Conservation (phyloP, 2,113 vertebrate genomes). For the Pheucticus melanocephalus region DNA sequence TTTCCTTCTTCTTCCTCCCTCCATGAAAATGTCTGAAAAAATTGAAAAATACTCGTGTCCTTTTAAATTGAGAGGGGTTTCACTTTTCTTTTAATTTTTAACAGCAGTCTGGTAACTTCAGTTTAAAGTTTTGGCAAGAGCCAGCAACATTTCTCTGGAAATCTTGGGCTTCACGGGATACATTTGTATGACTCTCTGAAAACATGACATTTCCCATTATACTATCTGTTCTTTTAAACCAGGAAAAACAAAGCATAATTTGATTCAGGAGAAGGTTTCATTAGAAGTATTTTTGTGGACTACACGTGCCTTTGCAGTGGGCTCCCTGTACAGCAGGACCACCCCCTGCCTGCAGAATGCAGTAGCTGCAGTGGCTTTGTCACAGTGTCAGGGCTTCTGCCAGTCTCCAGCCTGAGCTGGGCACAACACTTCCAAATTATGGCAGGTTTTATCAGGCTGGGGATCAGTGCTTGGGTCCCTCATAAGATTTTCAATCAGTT, state of each 20-base stretch:
- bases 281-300: background rate
- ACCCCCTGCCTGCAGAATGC: background rate
- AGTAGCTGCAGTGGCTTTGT: background rate
- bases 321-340: background rate
- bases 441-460: background rate
- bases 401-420: background rate
- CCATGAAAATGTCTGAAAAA: background rate
- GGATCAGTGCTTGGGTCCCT: background rate
- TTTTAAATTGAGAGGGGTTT: background rate
- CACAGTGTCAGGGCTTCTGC: fast-evolving
- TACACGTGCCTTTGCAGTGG: background rate
- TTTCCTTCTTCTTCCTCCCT: background rate
- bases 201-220: background rate
- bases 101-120: background rate
- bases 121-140: background rate
- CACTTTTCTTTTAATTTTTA: background rate
- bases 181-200: background rate
- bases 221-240: background rate
- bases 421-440: background rate
- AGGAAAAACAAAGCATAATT: background rate
- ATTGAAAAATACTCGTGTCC: background rate
- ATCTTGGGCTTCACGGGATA: background rate
- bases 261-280: background rate
- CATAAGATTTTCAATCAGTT: background rate
- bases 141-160: background rate